phyloP scores from a whole-genome alignment of 2,797 vertebrate species.

The Crocidura indochinensis region DNA sequence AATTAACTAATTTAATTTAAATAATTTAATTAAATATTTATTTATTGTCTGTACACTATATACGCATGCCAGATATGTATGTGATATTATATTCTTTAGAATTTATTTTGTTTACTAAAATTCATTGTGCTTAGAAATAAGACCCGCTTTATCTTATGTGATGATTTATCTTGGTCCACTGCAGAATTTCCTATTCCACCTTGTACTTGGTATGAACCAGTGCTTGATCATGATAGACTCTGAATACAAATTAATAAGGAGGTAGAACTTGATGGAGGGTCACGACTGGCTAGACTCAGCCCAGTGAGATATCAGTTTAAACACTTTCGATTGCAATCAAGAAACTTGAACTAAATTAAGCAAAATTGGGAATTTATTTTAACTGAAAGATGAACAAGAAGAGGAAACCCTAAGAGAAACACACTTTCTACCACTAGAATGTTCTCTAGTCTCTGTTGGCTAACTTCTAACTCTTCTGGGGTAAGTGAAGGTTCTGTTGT shows the following conservation, averaged over 20 bases:
- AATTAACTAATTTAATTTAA: no score
- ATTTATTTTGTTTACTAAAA: not conserved
- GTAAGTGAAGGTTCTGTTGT: not conserved
- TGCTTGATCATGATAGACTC: not conserved
- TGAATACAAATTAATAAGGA: not conserved
- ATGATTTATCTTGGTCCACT: not conserved
- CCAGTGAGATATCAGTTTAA: not conserved
- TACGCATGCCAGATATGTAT: not conserved
- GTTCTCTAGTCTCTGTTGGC: not conserved
- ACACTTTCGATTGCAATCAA: not conserved
- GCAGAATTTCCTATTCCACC: not conserved
- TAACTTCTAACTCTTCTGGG: not conserved
- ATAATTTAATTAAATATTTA: no score
- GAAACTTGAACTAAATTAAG: slow-evolving; percentile 4
- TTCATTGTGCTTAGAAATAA: not conserved
- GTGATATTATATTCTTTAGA: not conserved
- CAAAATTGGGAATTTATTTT: slow-evolving; percentile 15
- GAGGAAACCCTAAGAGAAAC: not conserved
- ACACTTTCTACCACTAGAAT: not conserved
- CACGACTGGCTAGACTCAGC: not conserved
- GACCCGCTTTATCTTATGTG: not conserved
- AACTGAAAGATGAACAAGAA: not conserved
- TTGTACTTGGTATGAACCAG: not conserved
- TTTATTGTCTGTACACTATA: not conserved
- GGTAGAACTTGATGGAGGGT: not conserved